Percentiles rank a stretch among this genome's conserved stretches.
Evolutionary conservation across 35 echinoderm and acorn worm genomes (phyloP).

Genomic region (Apostichopus californicus): DNA sequence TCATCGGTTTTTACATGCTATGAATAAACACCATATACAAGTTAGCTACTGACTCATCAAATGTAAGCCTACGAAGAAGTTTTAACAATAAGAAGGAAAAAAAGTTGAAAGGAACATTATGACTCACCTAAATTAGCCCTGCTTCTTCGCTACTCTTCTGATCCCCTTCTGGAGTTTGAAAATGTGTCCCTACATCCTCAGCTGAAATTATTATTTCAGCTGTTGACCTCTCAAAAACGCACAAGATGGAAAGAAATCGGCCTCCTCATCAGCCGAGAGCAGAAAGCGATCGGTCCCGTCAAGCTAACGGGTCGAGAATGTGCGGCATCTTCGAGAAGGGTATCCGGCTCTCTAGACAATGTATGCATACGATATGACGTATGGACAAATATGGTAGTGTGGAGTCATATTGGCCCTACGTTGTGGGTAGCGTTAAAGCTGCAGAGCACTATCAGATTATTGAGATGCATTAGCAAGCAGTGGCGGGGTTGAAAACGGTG

Average conservation of each 20-base stretch:
- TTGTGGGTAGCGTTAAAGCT: too few relatives aligned
- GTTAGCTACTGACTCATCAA: not conserved
- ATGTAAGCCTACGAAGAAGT: not conserved
- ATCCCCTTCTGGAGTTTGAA: conserved; percentile 21
- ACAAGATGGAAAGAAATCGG: not conserved
- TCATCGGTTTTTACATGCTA: not conserved
- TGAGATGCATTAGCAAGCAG: too few relatives aligned
- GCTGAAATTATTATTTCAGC: conserved; percentile 24
- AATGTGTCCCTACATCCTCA: conserved; percentile 17
- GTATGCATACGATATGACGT: conserved; percentile 46
- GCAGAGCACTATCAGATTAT: too few relatives aligned
- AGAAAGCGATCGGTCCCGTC: conserved; percentile 15
- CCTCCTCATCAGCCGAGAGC: conserved; percentile 30
- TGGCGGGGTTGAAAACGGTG: too few relatives aligned
- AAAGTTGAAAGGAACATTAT: not conserved
- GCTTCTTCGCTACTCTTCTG: conserved; percentile 14
- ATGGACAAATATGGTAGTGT: conserved; percentile 49
- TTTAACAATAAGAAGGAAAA: not conserved
- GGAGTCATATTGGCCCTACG: not conserved
- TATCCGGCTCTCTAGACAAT: conserved; percentile 2
- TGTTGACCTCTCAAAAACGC: conserved; percentile 37
- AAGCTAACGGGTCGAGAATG: conserved; percentile 23
- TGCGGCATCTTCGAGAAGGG: conserved; percentile 5
- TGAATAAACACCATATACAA: not conserved
- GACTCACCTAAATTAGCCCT: conserved; percentile 37